phyloP scores from a whole-genome alignment of 2,888 invertebrate species.

The Melipona bicolor region DNA sequence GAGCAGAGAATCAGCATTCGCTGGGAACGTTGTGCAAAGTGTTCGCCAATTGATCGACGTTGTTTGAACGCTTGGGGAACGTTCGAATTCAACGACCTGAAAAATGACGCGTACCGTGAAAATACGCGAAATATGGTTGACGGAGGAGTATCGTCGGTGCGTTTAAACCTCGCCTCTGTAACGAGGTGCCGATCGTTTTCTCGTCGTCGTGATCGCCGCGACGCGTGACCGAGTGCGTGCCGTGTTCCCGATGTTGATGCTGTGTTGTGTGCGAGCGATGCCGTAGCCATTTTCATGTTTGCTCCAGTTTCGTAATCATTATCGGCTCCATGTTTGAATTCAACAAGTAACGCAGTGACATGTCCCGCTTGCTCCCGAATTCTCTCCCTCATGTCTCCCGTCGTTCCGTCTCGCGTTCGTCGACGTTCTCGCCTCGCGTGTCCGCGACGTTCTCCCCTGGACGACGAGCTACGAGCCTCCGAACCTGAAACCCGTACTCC shows the following conservation, averaged over 20 bases:
- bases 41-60: slow-evolving; percentile 7
- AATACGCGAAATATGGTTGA: slow-evolving; percentile 61
- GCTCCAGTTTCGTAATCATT: slow-evolving; percentile 83
- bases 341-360: slow-evolving; percentile 80
- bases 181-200: background rate
- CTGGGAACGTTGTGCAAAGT: background rate
- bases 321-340: slow-evolving; percentile 84
- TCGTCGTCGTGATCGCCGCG: background rate
- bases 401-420: background rate
- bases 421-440: background rate
- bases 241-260: slow-evolving; percentile 74
- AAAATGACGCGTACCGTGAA: slow-evolving; percentile 54
- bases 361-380: slow-evolving; percentile 42
- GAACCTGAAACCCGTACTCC: slow-evolving; percentile 10
- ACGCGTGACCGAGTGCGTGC: too few species aligned
- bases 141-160: slow-evolving; percentile 28
- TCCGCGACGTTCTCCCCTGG: background rate
- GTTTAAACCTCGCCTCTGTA: slow-evolving; percentile 9
- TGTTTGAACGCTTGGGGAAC: background rate
- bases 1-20: background rate
- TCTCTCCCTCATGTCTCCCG: slow-evolving; percentile 10
- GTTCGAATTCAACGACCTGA: slow-evolving; percentile 14
- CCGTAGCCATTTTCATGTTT: slow-evolving; percentile 84
- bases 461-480: background rate
- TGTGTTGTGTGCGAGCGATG: slow-evolving; percentile 80